phyloP scores from a whole-genome alignment of 2,113 vertebrate species.

The Rhadina sibilatrix region DNA sequence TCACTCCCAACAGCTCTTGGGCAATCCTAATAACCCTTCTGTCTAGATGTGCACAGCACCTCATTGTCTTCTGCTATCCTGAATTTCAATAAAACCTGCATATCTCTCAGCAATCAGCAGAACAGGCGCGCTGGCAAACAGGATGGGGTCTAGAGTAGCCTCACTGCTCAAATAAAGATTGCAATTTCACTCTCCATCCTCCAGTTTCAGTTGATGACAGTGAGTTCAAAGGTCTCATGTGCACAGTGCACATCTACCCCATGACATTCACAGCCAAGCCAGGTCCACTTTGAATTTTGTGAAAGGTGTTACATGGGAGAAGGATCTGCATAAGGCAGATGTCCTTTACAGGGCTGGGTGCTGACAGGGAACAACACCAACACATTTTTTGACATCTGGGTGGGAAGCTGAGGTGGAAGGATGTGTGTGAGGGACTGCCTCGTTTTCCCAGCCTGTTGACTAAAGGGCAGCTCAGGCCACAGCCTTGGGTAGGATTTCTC shows the following conservation, averaged over 20 bases:
- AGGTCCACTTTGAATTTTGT: background rate
- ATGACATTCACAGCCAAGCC: background rate
- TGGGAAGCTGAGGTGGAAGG: background rate
- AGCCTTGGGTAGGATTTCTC: background rate
- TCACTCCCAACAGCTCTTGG: background rate
- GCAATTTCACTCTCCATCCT: background rate
- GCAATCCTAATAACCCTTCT: background rate
- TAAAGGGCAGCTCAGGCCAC: background rate
- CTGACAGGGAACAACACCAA: background rate
- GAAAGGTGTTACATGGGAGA: background rate
- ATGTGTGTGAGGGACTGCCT: background rate
- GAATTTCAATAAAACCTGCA: background rate
- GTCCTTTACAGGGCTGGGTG: background rate
- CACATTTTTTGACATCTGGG: background rate
- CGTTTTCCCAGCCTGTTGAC: background rate
- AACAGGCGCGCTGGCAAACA: background rate
- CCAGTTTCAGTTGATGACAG: background rate
- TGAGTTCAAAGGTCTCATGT: background rate
- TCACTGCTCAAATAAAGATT: background rate
- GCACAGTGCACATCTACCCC: background rate
- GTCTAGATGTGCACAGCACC: background rate
- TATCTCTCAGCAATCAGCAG: background rate
- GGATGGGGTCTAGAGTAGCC: rapidly evolving
- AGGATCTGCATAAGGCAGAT: background rate
- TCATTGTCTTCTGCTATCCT: background rate